phyloP scores from a whole-genome alignment of 2,113 vertebrate species.

The Eulemur rufifrons region DNA sequence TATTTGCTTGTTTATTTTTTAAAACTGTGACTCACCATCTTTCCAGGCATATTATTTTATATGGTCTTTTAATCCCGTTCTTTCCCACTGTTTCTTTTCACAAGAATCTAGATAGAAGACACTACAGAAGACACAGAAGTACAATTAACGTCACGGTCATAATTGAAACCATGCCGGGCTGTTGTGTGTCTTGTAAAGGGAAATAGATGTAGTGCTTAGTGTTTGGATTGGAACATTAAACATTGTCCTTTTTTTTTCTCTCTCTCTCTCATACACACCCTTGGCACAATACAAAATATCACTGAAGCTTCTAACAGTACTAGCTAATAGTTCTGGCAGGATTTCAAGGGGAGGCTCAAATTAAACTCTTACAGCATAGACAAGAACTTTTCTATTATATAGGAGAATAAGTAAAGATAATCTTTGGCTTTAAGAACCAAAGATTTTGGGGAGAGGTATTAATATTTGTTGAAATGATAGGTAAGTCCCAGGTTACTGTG shows the following conservation, averaged over 20 bases:
- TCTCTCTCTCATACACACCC: slow-evolving; percentile 53
- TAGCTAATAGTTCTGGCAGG: slow-evolving; percentile 69
- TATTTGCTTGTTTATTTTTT: slow-evolving; percentile 85
- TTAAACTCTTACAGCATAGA: slow-evolving; percentile 63
- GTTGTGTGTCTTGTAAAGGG: slow-evolving; percentile 79
- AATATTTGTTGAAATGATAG: not conserved
- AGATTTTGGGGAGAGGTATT: not conserved
- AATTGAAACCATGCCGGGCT: slow-evolving; percentile 81
- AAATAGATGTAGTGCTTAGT: slow-evolving; percentile 70
- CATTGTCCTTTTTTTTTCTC: not conserved
- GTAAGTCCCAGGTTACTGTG: not conserved
- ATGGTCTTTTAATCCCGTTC: slow-evolving; percentile 77
- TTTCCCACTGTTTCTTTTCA: slow-evolving; percentile 83
- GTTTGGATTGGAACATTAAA: slow-evolving; percentile 69
- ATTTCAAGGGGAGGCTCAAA: slow-evolving; percentile 74
- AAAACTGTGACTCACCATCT: slow-evolving; percentile 80
- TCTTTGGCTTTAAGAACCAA: slow-evolving; percentile 48
- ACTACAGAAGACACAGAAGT: slow-evolving; percentile 77
- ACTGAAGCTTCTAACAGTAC: slow-evolving; percentile 18
- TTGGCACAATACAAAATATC: slow-evolving; percentile 68
- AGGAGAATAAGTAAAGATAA: slow-evolving; percentile 65
- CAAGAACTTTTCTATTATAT: slow-evolving; percentile 69
- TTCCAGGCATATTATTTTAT: slow-evolving; percentile 78
- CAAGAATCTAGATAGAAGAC: slow-evolving; percentile 78
- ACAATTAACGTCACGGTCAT: slow-evolving; percentile 76